Conservation (phyloP, 2,797 vertebrate species). For the Synaphobranchus kaupii region DNA sequence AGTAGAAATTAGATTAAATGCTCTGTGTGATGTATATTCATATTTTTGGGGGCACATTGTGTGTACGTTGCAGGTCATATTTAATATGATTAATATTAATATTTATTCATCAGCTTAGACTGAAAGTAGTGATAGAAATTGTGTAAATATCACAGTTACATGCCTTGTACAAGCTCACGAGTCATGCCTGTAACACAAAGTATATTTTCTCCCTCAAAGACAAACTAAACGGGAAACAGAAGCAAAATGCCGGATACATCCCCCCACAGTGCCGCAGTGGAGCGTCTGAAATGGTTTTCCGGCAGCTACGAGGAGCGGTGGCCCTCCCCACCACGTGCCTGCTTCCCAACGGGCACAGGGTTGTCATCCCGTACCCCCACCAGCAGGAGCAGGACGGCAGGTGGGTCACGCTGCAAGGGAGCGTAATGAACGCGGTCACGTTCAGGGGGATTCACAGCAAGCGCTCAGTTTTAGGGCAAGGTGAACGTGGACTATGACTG, state of each 20-base stretch:
- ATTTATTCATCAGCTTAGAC: not conserved
- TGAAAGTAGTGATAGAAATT: not conserved
- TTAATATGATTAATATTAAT: not conserved
- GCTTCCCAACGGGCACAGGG: slow-evolving; percentile 55
- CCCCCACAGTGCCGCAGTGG: slow-evolving; percentile 55
- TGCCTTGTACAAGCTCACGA: not conserved
- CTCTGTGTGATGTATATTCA: slow-evolving; percentile 10
- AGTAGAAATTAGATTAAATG: not conserved
- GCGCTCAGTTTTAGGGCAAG: not conserved
- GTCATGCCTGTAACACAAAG: not conserved
- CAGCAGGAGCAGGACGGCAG: slow-evolving; percentile 63
- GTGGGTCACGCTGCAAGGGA: slow-evolving; percentile 47
- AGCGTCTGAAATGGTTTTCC: slow-evolving; percentile 67
- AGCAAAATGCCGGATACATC: slow-evolving; percentile 38
- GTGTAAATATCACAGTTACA: not conserved
- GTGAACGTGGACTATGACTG: not conserved
- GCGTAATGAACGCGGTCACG: not conserved
- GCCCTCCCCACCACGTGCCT: slow-evolving; percentile 58
- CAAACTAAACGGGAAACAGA: slow-evolving; percentile 63
- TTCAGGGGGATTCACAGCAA: not conserved
- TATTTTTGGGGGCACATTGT: not conserved
- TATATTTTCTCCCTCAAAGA: slow-evolving; percentile 62
- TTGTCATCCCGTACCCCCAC: slow-evolving; percentile 50
- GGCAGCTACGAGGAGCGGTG: slow-evolving; percentile 63
- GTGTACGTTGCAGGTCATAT: not conserved